These are phyloP conservation scores for Lampropteryx suffumata DNA, from an alignment of 2,888 invertebrate species.

Conservation along the genomic window DNA sequence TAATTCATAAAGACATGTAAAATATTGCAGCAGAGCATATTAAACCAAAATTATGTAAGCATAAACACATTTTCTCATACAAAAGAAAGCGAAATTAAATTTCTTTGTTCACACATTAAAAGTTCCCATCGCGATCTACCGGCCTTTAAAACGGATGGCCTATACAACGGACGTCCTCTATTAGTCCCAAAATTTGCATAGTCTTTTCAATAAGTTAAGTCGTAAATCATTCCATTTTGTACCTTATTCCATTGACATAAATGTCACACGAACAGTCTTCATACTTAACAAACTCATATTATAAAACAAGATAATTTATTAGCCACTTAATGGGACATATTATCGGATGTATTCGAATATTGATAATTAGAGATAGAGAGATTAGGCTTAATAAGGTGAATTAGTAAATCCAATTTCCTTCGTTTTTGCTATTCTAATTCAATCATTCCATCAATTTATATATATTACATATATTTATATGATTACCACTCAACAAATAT, in stretches of 20 bases:
- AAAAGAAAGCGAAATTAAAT: slow-evolving; percentile 34
- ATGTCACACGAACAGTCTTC: no score
- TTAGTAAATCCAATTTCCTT: slow-evolving; percentile 17
- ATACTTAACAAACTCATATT: no score
- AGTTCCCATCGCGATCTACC: slow-evolving; percentile 43
- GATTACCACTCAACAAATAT: no score
- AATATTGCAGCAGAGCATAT: neutral
- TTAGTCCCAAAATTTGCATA: slow-evolving; percentile 61
- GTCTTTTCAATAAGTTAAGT: no score
- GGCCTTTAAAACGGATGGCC: slow-evolving; percentile 27
- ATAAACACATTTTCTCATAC: slow-evolving; percentile 22
- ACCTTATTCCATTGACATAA: no score
- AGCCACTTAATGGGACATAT: slow-evolving; percentile 14
- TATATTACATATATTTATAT: no score
- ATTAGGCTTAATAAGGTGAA: slow-evolving; percentile 18
- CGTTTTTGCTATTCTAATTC: neutral
- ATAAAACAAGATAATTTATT: slow-evolving; percentile 22
- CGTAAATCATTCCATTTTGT: no score
- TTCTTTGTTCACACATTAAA: slow-evolving; percentile 30
- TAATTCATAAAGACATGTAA: no score
- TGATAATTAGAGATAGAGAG: slow-evolving; percentile 13
- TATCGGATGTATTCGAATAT: slow-evolving; percentile 19
- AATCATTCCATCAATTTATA: no score
- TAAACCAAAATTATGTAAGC: neutral
- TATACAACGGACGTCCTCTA: slow-evolving; percentile 66